Percentiles rank a stretch among this genome's conserved stretches.
Conservation (phyloP, 1,140 invertebrate genomes). For the roundworm (Caenorhabditis elegans) region WBcel235 BX284602.5:14758501-14759000, state of each 20-base stretch:
- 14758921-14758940: slow-evolving; percentile 97
- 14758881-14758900: slow-evolving; percentile 95
- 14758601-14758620: slow-evolving; percentile 95
- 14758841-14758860: slow-evolving; percentile 92
- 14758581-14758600: slow-evolving; percentile 98
- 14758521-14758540: slow-evolving; percentile 72
- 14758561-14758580: slow-evolving; percentile 97
- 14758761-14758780: slow-evolving; percentile 86
- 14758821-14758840: slow-evolving; percentile 95
- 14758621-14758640: slow-evolving; percentile 76
- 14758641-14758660: slow-evolving; percentile 83
- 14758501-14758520: slow-evolving; percentile 85
- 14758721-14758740: slow-evolving; percentile 99
- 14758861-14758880: slow-evolving; percentile 87
- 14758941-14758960: slow-evolving; percentile 91
- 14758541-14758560: slow-evolving; percentile 83
- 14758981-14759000: slow-evolving; percentile 92
- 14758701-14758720: slow-evolving; percentile 95
- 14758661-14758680: slow-evolving; percentile 96
- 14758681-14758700: slow-evolving; percentile 87
- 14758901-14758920: slow-evolving; percentile 92
- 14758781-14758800: slow-evolving; percentile 92
- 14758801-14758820: slow-evolving; percentile 90
- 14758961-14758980: slow-evolving; percentile 87
- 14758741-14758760: slow-evolving; percentile 88